These are phyloP conservation scores for Lamprotornis superbus DNA, from an alignment of 2,113 vertebrate species.

Conservation along the genomic window DNA sequence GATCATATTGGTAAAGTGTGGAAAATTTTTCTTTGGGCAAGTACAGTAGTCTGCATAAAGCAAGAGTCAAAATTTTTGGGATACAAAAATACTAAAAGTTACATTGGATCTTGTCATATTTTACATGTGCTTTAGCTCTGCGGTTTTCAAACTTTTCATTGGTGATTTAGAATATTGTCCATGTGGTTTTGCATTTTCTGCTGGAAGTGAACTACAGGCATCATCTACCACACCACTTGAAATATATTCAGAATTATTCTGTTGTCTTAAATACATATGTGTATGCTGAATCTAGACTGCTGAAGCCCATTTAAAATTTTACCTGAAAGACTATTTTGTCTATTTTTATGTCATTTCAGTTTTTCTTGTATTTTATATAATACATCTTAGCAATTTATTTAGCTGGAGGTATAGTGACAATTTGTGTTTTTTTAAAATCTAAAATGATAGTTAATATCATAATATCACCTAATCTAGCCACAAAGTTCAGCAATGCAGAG, in stretches of 20 bases:
- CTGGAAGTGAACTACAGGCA: constrained; percentile 21
- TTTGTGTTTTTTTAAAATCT: constrained; percentile 20
- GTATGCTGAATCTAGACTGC: constrained; percentile 4
- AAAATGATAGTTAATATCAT: background rate
- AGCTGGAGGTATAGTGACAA: background rate
- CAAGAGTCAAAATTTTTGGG: background rate
- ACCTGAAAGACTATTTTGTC: constrained; percentile 28
- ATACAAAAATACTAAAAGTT: background rate
- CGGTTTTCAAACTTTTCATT: background rate
- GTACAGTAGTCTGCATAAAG: background rate
- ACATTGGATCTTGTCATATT: background rate
- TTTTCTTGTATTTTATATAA: constrained; percentile 26
- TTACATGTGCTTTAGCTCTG: constrained; percentile 34
- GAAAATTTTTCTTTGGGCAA: background rate
- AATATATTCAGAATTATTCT: constrained; percentile 40
- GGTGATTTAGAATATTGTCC: background rate
- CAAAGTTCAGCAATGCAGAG: background rate
- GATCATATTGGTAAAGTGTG: background rate
- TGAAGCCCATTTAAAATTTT: constrained; percentile 42
- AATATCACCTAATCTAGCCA: background rate
- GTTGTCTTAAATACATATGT: background rate
- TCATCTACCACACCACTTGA: background rate
- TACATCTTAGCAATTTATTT: constrained; percentile 1
- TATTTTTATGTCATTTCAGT: constrained; percentile 8
- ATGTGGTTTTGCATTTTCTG: background rate